Conservation (phyloP, 1,140 invertebrate genomes). For the Lysiphlebus fabarum region DNA sequence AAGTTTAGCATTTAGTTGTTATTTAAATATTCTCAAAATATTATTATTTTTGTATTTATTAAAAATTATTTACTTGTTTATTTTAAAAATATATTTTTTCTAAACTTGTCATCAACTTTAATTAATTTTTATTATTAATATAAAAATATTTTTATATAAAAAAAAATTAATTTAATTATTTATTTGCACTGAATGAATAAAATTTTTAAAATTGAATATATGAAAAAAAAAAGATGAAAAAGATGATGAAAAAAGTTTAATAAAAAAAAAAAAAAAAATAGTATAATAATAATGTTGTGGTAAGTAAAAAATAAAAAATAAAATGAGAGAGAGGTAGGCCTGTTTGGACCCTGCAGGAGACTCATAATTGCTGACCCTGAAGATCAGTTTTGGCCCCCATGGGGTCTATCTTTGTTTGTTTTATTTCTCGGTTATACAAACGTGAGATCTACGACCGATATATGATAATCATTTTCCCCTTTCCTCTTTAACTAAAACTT, state of each 20-base stretch:
- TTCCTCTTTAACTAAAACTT: slow-evolving; percentile 14
- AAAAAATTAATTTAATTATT: too few species aligned
- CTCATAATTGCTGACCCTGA: slow-evolving; percentile 56
- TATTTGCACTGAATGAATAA: too few species aligned
- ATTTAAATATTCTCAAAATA: too few species aligned
- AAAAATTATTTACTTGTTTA: too few species aligned
- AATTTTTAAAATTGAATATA: too few species aligned
- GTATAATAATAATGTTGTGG: slow-evolving; percentile 1
- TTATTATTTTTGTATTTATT: too few species aligned
- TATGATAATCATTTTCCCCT: slow-evolving; percentile 51
- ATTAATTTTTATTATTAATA: too few species aligned
- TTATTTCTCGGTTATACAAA: slow-evolving; percentile 56
- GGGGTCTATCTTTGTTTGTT: slow-evolving; percentile 54
- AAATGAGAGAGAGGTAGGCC: slow-evolving; percentile 14
- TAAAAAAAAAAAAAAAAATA: slow-evolving; percentile 15
- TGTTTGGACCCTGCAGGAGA: slow-evolving; percentile 48
- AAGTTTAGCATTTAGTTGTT: too few species aligned
- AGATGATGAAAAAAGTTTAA: neutral
- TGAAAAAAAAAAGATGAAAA: too few species aligned
- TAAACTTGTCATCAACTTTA: too few species aligned
- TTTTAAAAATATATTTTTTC: too few species aligned
- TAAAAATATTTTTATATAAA: too few species aligned
- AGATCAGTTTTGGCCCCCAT: slow-evolving; percentile 51
- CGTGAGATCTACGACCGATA: slow-evolving; percentile 55
- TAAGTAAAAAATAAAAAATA: slow-evolving; percentile 16